Percentiles rank a stretch among this genome's conserved stretches.
These are phyloP conservation scores for Bombyx mori DNA, from an alignment of 1,140 invertebrate species.

Conservation along the genomic window DNA sequence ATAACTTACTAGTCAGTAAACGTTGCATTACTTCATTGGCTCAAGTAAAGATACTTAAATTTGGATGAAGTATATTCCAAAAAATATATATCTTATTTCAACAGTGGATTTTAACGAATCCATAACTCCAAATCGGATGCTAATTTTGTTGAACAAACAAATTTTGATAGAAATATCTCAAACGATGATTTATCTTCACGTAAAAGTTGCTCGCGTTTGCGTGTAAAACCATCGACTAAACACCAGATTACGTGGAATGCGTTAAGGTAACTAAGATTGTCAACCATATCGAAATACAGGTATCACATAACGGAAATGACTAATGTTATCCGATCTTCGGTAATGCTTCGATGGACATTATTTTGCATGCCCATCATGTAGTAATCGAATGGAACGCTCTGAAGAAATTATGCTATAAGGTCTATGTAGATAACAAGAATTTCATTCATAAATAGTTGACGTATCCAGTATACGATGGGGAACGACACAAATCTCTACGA, in stretches of 20 bases:
- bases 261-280: not conserved
- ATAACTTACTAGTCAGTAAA: too few relatives aligned
- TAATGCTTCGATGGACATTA: slow-evolving; percentile 10
- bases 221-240: not conserved
- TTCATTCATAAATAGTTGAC: slow-evolving; percentile 16
- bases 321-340: slow-evolving; percentile 17
- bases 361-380: not conserved
- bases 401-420: not conserved
- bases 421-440: slow-evolving; percentile 8
- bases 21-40: too few relatives aligned
- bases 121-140: too few relatives aligned
- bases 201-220: too few relatives aligned
- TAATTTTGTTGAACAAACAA: too few relatives aligned
- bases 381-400: not conserved
- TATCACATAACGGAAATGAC: slow-evolving; percentile 20
- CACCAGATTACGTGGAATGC: not conserved
- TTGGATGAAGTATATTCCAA: too few relatives aligned
- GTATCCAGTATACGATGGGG: slow-evolving; percentile 12
- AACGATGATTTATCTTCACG: too few relatives aligned
- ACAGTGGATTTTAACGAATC: too few relatives aligned
- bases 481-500: slow-evolving; percentile 45
- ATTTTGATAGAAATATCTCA: too few relatives aligned
- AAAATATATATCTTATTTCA: too few relatives aligned
- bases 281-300: slow-evolving; percentile 16
- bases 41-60: too few relatives aligned